Conservation (phyloP, 2,888 invertebrate genomes). For the Serripes groenlandicus region DNA sequence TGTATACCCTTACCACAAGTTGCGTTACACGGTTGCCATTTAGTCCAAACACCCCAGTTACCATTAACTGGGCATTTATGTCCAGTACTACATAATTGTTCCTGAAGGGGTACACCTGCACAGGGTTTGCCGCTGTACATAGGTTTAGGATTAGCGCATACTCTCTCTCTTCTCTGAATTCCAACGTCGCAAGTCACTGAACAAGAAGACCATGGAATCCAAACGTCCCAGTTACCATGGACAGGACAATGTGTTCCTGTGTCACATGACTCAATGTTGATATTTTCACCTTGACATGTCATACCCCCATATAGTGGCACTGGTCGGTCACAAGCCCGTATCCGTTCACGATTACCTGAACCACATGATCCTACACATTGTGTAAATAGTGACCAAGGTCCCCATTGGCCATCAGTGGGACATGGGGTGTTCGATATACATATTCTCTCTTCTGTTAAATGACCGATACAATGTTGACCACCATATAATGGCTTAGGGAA, state of each 20-base stretch:
- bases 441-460: slow-evolving; percentile 28
- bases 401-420: slow-evolving; percentile 63
- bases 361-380: slow-evolving; percentile 58
- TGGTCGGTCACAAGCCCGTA: slow-evolving; percentile 55
- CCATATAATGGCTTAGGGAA: slow-evolving; percentile 57
- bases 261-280: slow-evolving; percentile 39
- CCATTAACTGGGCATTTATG: slow-evolving; percentile 53
- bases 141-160: slow-evolving; percentile 60
- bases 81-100: slow-evolving; percentile 42
- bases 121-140: slow-evolving; percentile 53
- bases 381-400: slow-evolving; percentile 43
- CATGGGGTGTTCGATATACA: slow-evolving; percentile 45
- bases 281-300: slow-evolving; percentile 43
- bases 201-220: slow-evolving; percentile 48
- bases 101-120: slow-evolving; percentile 26
- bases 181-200: slow-evolving; percentile 57
- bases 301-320: slow-evolving; percentile 59
- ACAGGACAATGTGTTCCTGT: slow-evolving; percentile 54
- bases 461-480: slow-evolving; percentile 55
- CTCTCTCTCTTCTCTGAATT: slow-evolving; percentile 28
- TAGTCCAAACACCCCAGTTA: slow-evolving; percentile 56
- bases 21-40: slow-evolving; percentile 49
- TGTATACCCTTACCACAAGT: slow-evolving; percentile 50
- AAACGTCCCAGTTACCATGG: slow-evolving; percentile 53
- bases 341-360: slow-evolving; percentile 35